These are phyloP conservation scores for Spongilla lacustris DNA, from an alignment of 37 sponge, comb jelly and placozoan species.

Conservation along the genomic window DNA sequence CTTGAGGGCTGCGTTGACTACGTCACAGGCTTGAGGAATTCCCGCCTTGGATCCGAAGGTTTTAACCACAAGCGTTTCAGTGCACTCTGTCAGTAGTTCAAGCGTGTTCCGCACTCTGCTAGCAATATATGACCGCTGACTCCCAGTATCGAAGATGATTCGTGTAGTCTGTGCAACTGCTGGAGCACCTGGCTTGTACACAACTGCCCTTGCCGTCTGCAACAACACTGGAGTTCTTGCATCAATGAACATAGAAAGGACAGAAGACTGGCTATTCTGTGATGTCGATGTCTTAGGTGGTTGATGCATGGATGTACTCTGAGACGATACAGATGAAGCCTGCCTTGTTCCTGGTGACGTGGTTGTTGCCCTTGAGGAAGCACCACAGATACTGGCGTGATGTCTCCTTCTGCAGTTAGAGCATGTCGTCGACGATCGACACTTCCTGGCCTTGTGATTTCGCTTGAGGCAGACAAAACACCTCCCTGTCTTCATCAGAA, in stretches of 20 bases:
- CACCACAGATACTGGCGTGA: slow-evolving; percentile 26
- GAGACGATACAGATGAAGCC: background rate
- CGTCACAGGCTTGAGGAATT: background rate
- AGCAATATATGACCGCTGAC: slow-evolving; percentile 22
- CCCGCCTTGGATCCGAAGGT: slow-evolving; percentile 16
- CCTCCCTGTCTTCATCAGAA: slow-evolving; percentile 35
- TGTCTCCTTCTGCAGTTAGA: slow-evolving; percentile 19
- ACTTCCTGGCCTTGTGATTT: slow-evolving; percentile 26
- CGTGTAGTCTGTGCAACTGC: slow-evolving; percentile 2
- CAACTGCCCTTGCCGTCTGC: slow-evolving; percentile 25
- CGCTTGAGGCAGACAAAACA: slow-evolving; percentile 35
- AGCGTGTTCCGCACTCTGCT: slow-evolving; percentile 3
- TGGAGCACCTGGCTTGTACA: slow-evolving; percentile 24
- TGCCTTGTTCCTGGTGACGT: background rate
- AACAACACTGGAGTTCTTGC: background rate
- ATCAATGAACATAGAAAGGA: background rate
- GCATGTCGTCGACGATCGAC: slow-evolving; percentile 25
- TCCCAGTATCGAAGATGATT: slow-evolving; percentile 8
- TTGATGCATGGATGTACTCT: background rate
- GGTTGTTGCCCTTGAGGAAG: background rate
- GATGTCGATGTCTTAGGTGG: slow-evolving; percentile 4
- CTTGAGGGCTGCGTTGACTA: slow-evolving; percentile 10
- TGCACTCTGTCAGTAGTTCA: background rate
- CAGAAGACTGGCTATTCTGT: background rate
- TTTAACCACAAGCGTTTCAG: background rate